Conservation (phyloP, 2,888 invertebrate genomes). For the Nomada goodeniana region DNA sequence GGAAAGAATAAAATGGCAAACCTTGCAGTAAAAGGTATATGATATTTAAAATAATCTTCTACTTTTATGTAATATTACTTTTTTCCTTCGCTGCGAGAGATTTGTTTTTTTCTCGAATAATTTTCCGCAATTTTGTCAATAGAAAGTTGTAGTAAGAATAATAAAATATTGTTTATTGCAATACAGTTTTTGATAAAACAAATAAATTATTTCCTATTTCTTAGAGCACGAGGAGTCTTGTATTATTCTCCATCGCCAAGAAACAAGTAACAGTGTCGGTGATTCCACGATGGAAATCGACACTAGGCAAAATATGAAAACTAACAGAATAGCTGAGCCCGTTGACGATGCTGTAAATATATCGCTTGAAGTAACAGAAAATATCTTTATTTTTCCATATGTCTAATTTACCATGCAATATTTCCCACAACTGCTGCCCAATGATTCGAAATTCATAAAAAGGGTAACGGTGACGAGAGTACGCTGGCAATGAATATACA, state of each 20-base stretch:
- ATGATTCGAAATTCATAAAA: slow-evolving; percentile 2
- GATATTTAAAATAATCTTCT: no score
- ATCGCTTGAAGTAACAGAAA: slow-evolving; percentile 17
- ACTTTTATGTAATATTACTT: no score
- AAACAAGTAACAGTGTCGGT: slow-evolving; percentile 10
- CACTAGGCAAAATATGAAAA: background rate
- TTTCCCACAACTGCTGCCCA: background rate
- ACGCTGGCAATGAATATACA: background rate
- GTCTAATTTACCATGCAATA: background rate
- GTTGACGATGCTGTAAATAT: background rate
- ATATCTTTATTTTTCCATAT: background rate
- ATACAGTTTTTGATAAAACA: no score
- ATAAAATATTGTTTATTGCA: no score
- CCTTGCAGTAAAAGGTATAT: no score
- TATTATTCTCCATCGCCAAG: slow-evolving; percentile 25
- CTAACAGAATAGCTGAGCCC: background rate
- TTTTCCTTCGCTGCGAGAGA: no score
- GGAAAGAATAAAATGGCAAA: background rate
- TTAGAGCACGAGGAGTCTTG: slow-evolving; percentile 23
- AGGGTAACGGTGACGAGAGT: slow-evolving; percentile 55
- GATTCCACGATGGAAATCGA: slow-evolving; percentile 5
- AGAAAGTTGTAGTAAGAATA: no score
- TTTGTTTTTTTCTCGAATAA: no score
- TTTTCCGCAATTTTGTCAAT: no score
- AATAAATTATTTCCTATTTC: background rate